phyloP scores from a whole-genome alignment of 2,797 vertebrate genomes.

The Sebastes alutus region DNA sequence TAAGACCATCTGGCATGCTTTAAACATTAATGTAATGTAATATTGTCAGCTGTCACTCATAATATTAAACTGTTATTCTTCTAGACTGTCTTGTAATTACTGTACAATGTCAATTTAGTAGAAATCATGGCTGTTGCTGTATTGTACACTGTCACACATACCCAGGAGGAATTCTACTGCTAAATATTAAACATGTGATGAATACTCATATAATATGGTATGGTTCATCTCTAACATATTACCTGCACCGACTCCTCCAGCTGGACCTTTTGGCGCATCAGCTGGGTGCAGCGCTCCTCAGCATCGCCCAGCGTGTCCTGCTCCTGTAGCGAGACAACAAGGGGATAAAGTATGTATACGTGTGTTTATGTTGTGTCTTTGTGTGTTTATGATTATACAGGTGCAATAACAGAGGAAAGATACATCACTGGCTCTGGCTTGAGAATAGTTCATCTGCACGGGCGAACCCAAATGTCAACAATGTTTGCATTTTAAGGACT shows the following conservation, averaged over 20 bases:
- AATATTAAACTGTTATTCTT: neutral
- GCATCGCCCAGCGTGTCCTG: conserved; percentile 75
- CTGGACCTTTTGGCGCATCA: conserved; percentile 79
- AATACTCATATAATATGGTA: too few species aligned
- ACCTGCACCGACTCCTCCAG: conserved; percentile 77
- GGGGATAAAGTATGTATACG: neutral
- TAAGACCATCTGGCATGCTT: neutral
- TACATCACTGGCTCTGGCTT: too few species aligned
- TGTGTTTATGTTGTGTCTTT: neutral
- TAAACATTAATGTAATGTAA: neutral
- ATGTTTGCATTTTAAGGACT: neutral
- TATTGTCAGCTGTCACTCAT: neutral
- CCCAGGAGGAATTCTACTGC: too few species aligned
- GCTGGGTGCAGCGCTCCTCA: conserved; percentile 77
- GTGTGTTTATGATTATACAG: neutral
- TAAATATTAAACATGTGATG: neutral
- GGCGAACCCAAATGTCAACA: too few species aligned
- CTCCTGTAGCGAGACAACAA: conserved; percentile 60
- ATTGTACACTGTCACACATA: neutral
- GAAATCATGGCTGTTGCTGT: neutral
- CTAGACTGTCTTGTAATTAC: neutral
- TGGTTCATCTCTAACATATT: neutral
- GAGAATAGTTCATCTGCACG: too few species aligned
- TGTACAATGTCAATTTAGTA: neutral
- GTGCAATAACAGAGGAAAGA: neutral